phyloP scores from a whole-genome alignment of 2,888 invertebrate genomes.

The Archips xylosteana region DNA sequence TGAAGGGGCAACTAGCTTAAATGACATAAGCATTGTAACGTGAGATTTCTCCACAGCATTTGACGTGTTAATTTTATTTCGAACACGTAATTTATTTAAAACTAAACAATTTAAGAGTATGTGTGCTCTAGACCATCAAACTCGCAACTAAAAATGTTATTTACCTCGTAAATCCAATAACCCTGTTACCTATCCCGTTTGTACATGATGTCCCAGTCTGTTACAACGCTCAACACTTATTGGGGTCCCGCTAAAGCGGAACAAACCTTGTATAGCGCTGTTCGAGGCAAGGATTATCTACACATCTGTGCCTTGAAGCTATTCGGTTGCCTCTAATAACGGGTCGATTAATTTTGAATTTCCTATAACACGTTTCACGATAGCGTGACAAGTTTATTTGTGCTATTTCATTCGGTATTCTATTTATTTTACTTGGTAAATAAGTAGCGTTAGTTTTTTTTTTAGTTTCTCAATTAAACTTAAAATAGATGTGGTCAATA shows the following conservation, averaged over 20 bases:
- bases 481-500: too few relatives aligned
- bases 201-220: conserved; percentile 4
- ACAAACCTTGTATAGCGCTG: conserved; percentile 4
- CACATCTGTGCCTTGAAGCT: conserved; percentile 57
- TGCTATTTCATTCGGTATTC: not conserved
- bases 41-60: not conserved
- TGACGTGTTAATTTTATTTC: not conserved
- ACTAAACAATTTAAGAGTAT: not conserved
- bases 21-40: too few relatives aligned
- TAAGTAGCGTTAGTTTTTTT: too few relatives aligned
- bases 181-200: not conserved
- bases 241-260: conserved; percentile 1
- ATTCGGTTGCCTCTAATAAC: conserved; percentile 68
- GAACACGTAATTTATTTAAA: not conserved
- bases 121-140: not conserved
- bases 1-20: too few relatives aligned
- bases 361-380: conserved; percentile 12
- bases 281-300: conserved; percentile 25
- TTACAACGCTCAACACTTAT: not conserved
- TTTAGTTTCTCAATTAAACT: too few relatives aligned
- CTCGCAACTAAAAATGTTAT: not conserved
- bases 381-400: not conserved
- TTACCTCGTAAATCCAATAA: not conserved
- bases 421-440: not conserved
- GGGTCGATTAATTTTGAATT: conserved; percentile 66